Conservation (phyloP, 2,797 vertebrate species). For the Chrosomus eos region DNA sequence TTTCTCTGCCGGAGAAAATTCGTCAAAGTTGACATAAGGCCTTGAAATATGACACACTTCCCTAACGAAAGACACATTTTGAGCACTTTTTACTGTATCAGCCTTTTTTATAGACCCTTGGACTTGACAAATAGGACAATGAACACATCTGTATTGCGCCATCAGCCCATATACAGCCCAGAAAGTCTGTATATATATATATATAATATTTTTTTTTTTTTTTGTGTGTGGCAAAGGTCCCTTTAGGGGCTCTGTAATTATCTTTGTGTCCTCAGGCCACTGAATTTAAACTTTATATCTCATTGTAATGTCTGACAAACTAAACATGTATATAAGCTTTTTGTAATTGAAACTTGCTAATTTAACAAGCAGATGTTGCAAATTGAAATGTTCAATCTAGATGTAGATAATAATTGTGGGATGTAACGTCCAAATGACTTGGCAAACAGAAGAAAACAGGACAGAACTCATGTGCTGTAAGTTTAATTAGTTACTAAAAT, state of each 20-base stretch:
- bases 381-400: too few species aligned
- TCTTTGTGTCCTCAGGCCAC: neutral
- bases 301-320: neutral
- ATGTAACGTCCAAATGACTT: neutral
- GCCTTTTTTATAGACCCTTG: too few species aligned
- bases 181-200: too few species aligned
- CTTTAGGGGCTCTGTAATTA: neutral
- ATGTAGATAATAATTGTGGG: neutral
- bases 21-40: too few species aligned
- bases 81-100: too few species aligned
- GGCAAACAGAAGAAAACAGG: neutral
- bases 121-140: too few species aligned
- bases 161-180: neutral
- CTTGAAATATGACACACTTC: too few species aligned
- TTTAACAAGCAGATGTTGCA: neutral
- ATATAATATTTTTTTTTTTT: too few species aligned
- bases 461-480: neutral
- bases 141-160: too few species aligned
- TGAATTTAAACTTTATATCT: neutral
- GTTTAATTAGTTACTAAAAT: neutral
- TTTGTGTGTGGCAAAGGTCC: too few species aligned
- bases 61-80: too few species aligned
- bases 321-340: neutral
- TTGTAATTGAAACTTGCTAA: neutral
- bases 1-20: too few species aligned